Percentiles rank a stretch among this genome's conserved stretches.
These are phyloP conservation scores for Drosophila ogumai DNA, from an alignment of 1,140 invertebrate species.

Conservation along the genomic window DNA sequence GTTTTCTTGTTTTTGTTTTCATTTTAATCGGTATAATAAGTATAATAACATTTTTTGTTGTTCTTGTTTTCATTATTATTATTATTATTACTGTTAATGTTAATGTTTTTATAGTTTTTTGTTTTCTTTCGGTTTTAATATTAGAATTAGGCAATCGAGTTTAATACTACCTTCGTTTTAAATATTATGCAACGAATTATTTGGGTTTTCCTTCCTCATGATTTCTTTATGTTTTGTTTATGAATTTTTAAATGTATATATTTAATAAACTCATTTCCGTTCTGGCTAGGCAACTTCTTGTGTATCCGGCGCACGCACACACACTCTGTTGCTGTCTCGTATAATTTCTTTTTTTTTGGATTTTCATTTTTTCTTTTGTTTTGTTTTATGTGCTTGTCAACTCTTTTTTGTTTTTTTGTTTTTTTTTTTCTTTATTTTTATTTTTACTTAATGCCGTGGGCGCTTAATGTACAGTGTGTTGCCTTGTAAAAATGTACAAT, in stretches of 20 bases:
- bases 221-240: slow-evolving; percentile 55
- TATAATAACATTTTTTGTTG: slow-evolving; percentile 84
- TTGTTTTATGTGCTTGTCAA: slow-evolving; percentile 72
- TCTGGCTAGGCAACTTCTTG: slow-evolving; percentile 75
- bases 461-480: slow-evolving; percentile 79
- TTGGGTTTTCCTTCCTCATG: slow-evolving; percentile 57
- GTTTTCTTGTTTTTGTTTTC: slow-evolving; percentile 77
- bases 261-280: slow-evolving; percentile 82
- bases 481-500: slow-evolving; percentile 83
- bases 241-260: slow-evolving; percentile 80
- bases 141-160: slow-evolving; percentile 85
- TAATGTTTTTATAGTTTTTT: slow-evolving; percentile 75
- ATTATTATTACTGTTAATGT: slow-evolving; percentile 79
- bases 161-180: slow-evolving; percentile 84
- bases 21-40: slow-evolving; percentile 84
- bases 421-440: slow-evolving; percentile 41
- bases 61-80: slow-evolving; percentile 74
- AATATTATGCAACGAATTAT: slow-evolving; percentile 82
- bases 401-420: slow-evolving; percentile 63
- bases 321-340: slow-evolving; percentile 58
- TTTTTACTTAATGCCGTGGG: slow-evolving; percentile 73
- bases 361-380: slow-evolving; percentile 38
- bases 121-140: slow-evolving; percentile 74
- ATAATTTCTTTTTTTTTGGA: slow-evolving; percentile 51
- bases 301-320: slow-evolving; percentile 45